Evolutionary conservation across 2,113 vertebrate species (phyloP).

Genomic region (Bolborhynchus lineola): DNA sequence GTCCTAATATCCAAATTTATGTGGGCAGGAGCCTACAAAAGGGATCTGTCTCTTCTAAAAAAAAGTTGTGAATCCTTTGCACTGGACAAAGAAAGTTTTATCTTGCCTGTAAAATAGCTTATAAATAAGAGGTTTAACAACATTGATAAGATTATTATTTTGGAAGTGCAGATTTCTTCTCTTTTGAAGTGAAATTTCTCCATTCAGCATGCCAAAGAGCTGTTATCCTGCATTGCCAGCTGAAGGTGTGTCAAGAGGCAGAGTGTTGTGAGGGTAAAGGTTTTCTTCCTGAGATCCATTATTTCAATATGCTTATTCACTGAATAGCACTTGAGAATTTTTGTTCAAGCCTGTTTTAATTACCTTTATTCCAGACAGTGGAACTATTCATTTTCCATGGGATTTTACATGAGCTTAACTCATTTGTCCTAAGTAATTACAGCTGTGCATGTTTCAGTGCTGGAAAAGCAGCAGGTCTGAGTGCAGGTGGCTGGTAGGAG

Average conservation of each 20-base stretch:
- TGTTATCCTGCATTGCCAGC: neutral
- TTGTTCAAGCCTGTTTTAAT: neutral
- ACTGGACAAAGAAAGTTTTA: neutral
- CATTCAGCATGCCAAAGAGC: neutral
- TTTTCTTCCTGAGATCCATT: neutral
- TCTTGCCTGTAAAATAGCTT: neutral
- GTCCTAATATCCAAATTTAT: neutral
- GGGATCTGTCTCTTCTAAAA: neutral
- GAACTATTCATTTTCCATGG: neutral
- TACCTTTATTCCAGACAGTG: neutral
- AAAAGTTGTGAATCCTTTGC: neutral
- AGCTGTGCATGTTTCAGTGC: neutral
- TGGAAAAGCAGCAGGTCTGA: neutral
- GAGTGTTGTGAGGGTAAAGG: neutral
- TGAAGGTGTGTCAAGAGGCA: neutral
- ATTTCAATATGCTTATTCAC: neutral
- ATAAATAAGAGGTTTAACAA: neutral
- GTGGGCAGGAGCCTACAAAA: neutral
- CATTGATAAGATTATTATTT: neutral
- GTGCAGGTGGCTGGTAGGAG: neutral
- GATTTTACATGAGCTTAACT: neutral
- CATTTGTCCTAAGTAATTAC: neutral
- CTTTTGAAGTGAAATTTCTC: neutral
- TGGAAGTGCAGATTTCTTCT: neutral
- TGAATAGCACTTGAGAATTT: neutral